phyloP scores from a whole-genome alignment of 23 tunicate species.

The Clavelina lepadiformis region DNA sequence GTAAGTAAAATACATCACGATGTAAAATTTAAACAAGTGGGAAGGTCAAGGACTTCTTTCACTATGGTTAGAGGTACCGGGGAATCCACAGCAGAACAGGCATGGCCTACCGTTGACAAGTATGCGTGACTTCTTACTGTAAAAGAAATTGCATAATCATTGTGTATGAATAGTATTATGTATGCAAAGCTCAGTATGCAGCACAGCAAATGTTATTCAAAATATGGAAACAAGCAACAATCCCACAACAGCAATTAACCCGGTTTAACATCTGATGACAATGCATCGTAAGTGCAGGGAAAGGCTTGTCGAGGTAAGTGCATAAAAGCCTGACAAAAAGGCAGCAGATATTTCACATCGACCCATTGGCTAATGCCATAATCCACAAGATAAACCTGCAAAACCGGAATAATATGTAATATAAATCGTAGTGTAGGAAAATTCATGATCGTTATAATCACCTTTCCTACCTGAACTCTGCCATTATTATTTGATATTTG shows the following conservation, averaged over 20 bases:
- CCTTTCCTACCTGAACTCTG: neutral
- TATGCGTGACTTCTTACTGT: conserved; percentile 7
- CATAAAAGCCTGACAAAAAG: conserved; percentile 17
- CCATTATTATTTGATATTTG: neutral
- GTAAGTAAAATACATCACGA: no score
- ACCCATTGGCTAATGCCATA: neutral
- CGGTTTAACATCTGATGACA: neutral
- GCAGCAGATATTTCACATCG: neutral
- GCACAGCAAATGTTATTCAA: neutral
- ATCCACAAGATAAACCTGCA: conserved; percentile 19
- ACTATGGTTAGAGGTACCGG: conserved; percentile 9
- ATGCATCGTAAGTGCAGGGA: conserved; percentile 14
- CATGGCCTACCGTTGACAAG: conserved; percentile 15
- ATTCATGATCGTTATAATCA: neutral
- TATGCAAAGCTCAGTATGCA: neutral
- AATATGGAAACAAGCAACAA: neutral
- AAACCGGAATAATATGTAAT: neutral
- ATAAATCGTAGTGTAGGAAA: neutral
- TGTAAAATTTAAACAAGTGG: no score
- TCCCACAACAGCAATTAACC: neutral
- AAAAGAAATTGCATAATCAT: neutral
- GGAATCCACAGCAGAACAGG: conserved; percentile 4
- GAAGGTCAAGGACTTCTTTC: no score
- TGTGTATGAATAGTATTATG: neutral
- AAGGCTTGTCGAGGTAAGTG: conserved; percentile 35